These are phyloP conservation scores for Anas platyrhynchos DNA, from an alignment of 2,113 vertebrate species.

Conservation along the genomic window DNA sequence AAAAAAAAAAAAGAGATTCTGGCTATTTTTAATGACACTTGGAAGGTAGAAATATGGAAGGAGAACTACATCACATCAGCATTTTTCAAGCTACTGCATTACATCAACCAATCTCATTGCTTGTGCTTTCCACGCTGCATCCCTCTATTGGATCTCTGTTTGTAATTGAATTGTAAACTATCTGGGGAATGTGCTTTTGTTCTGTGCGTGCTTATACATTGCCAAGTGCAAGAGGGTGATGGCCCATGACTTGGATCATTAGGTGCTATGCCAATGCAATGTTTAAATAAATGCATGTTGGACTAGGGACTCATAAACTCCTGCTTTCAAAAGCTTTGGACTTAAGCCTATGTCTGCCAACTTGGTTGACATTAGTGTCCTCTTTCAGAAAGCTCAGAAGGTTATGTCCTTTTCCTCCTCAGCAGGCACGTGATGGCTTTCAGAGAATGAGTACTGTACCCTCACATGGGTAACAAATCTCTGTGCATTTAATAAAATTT, in stretches of 20 bases:
- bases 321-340: not conserved
- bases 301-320: not conserved
- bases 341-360: slow-evolving; percentile 3
- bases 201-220: not conserved
- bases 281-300: not conserved
- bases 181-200: not conserved
- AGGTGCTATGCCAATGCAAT: not conserved
- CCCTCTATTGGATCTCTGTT: not conserved
- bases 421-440: not conserved
- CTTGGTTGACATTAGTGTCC: slow-evolving; percentile 24
- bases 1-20: not conserved
- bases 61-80: not conserved
- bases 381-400: not conserved
- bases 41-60: not conserved
- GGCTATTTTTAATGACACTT: not conserved
- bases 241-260: not conserved
- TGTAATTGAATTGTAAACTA: not conserved
- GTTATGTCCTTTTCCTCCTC: not conserved
- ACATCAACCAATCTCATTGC: not conserved
- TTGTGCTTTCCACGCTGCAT: not conserved
- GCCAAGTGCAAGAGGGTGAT: not conserved
- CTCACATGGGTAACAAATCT: not conserved
- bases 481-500: not conserved
- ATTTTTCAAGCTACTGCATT: not conserved
- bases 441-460: not conserved